These are phyloP conservation scores for Drosophila neotestacea DNA, from an alignment of 2,888 invertebrate species.

Conservation along the genomic window DNA sequence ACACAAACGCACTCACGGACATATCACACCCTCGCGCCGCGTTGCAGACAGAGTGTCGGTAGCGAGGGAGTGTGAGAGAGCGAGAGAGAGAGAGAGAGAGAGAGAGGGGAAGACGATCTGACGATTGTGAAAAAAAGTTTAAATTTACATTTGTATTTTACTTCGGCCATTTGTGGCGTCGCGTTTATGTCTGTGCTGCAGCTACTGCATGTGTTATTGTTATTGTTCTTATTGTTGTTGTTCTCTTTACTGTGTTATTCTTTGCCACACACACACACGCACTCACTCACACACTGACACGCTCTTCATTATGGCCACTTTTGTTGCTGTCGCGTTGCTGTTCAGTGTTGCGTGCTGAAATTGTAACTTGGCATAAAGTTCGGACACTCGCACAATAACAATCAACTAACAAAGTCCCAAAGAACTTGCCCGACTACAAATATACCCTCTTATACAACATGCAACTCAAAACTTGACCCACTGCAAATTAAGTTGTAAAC, in stretches of 20 bases:
- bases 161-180: conserved; percentile 55
- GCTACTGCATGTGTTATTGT: conserved; percentile 47
- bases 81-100: background rate
- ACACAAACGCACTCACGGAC: conserved; percentile 4
- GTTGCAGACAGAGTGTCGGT: conserved; percentile 46
- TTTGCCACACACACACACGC: conserved; percentile 31
- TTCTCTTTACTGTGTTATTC: conserved; percentile 52
- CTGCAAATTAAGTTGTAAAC: too few relatives aligned
- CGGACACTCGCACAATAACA: conserved; percentile 43
- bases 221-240: conserved; percentile 34
- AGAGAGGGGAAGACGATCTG: conserved; percentile 21
- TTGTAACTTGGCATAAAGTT: conserved; percentile 49
- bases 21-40: conserved; percentile 52
- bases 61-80: background rate
- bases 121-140: conserved; percentile 74
- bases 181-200: conserved; percentile 21
- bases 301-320: conserved; percentile 66
- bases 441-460: conserved; percentile 16
- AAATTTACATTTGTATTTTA: conserved; percentile 72
- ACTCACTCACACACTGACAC: conserved; percentile 14
- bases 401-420: conserved; percentile 1
- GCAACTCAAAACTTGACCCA: background rate
- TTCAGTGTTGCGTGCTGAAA: conserved; percentile 67
- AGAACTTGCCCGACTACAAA: background rate
- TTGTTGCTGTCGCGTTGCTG: conserved; percentile 55